phyloP scores from a whole-genome alignment of 2,797 vertebrate genomes.

The Enteromius argenteus region DNA sequence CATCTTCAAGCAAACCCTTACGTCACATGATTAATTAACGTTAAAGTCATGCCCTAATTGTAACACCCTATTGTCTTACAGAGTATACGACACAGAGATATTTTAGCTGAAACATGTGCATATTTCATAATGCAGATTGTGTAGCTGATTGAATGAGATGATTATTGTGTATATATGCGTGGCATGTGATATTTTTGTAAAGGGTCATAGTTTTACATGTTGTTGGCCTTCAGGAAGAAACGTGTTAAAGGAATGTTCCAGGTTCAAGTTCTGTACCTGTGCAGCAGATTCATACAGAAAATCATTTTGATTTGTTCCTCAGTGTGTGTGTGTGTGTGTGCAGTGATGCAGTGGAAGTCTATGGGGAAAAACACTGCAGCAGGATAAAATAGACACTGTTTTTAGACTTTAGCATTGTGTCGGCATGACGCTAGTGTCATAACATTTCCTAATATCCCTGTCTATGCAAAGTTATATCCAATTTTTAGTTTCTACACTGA shows the following conservation, averaged over 20 bases:
- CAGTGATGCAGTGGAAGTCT: conserved; percentile 2
- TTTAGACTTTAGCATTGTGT: not conserved
- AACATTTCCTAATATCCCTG: not conserved
- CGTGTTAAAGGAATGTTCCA: conserved; percentile 17
- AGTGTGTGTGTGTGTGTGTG: not conserved
- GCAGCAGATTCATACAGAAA: not conserved
- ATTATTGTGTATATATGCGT: conserved; percentile 51
- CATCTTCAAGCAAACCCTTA: conserved; percentile 1
- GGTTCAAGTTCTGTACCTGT: conserved; percentile 2
- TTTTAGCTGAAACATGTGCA: conserved; percentile 48
- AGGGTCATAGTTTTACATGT: conserved; percentile 41
- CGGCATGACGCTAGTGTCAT: not conserved
- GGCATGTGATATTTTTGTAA: conserved; percentile 52
- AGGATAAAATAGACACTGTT: not conserved
- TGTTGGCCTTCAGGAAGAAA: conserved; percentile 31
- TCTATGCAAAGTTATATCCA: not conserved
- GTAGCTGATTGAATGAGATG: conserved; percentile 28
- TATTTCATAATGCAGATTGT: conserved; percentile 44
- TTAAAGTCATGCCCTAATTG: not conserved
- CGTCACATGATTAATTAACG: not conserved
- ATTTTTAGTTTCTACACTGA: not conserved
- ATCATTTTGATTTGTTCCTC: not conserved
- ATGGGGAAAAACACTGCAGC: not conserved
- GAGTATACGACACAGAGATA: conserved; percentile 18
- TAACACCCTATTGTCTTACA: conserved; percentile 47